A percentile compares a stretch with the other conserved stretches of the same genome.
phyloP scores from a whole-genome alignment of 2,113 vertebrate genomes.

The Podilymbus podiceps region DNA sequence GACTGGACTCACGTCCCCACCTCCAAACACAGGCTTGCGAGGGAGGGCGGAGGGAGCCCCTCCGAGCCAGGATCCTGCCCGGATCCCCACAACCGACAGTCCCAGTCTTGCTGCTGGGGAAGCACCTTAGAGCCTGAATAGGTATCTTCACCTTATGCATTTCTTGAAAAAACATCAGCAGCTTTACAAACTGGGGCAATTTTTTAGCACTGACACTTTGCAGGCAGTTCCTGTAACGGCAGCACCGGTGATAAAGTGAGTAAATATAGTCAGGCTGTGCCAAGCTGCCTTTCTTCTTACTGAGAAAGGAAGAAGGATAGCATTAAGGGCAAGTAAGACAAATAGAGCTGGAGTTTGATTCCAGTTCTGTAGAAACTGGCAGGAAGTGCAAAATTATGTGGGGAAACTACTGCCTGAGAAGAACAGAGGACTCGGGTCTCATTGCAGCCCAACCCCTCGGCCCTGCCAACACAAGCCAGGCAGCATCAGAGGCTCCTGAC shows the following conservation, averaged over 20 bases:
- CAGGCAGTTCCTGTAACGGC: background rate
- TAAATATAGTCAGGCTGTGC: rapidly evolving
- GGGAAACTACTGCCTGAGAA: background rate
- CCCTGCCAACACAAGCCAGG: background rate
- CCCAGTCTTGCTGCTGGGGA: background rate
- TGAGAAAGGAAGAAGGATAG: background rate
- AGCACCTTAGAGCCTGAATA: background rate
- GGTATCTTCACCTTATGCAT: rapidly evolving
- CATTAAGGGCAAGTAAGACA: background rate
- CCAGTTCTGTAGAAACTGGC: background rate
- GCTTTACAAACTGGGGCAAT: background rate
- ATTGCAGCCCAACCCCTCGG: background rate
- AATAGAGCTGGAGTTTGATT: background rate
- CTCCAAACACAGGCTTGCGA: background rate
- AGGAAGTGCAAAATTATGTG: background rate
- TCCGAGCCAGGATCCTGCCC: rapidly evolving
- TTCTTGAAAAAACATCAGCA: background rate
- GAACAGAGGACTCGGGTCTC: background rate
- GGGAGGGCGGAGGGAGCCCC: rapidly evolving
- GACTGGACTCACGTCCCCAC: background rate
- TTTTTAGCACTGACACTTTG: background rate
- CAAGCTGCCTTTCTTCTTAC: background rate
- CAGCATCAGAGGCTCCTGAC: background rate
- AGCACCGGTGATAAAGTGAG: background rate
- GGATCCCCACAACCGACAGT: background rate